Conservation (phyloP, 2,888 invertebrate genomes). For the Acanthosepion esculentum region DNA sequence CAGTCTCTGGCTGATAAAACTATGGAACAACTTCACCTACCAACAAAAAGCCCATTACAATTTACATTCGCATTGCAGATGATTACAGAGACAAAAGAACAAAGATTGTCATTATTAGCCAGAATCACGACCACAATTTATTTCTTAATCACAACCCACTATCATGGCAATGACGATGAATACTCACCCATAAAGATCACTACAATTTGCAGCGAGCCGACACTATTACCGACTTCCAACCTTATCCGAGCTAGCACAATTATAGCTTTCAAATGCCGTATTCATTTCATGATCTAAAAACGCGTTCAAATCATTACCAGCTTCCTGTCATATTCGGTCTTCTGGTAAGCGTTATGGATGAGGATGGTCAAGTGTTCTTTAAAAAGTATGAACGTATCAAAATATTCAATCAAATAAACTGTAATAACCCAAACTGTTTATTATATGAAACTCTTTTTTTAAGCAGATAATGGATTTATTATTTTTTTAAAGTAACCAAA, state of each 20-base stretch:
- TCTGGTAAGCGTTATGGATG: too few species aligned
- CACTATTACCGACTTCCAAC: background rate
- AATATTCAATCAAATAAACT: too few species aligned
- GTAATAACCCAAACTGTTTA: too few species aligned
- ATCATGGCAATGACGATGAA: background rate
- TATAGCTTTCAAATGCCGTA: background rate
- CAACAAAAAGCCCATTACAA: background rate
- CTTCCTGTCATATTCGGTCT: background rate
- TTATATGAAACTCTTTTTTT: too few species aligned
- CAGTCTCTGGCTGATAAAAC: too few species aligned
- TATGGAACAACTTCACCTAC: background rate
- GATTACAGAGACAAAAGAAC: background rate
- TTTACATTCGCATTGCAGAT: background rate
- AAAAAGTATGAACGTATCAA: too few species aligned
- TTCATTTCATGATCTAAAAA: background rate
- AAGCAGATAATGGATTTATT: too few species aligned
- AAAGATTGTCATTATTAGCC: background rate
- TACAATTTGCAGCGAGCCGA: background rate
- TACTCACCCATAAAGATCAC: background rate
- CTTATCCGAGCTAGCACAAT: background rate
- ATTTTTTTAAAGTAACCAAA: too few species aligned
- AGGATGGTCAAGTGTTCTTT: too few species aligned
- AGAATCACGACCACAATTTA: background rate
- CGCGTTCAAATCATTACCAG: background rate
- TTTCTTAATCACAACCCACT: background rate